These are phyloP conservation scores for Ostrea edulis DNA, from an alignment of 1,140 invertebrate species.

Conservation along the genomic window DNA sequence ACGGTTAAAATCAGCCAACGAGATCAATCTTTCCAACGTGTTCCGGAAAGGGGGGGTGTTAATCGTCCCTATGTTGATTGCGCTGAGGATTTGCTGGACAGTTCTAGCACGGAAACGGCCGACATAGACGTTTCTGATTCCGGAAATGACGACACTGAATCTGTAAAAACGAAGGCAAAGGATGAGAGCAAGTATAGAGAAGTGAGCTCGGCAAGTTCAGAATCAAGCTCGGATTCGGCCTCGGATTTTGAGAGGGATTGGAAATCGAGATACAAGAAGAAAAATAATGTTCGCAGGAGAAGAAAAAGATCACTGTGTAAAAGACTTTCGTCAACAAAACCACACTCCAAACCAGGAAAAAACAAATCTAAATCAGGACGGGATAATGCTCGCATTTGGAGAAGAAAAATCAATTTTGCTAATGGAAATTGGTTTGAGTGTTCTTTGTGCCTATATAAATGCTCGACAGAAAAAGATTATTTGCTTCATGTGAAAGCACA, in stretches of 20 bases:
- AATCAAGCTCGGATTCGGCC: constrained; percentile 6
- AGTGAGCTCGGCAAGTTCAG: not conserved
- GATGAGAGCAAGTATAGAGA: constrained; percentile 18
- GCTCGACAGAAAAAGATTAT: constrained; percentile 14
- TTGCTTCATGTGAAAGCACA: constrained; percentile 7
- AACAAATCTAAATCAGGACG: too few relatives aligned
- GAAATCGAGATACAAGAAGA: not conserved
- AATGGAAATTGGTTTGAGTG: constrained; percentile 48
- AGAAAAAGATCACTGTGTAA: not conserved
- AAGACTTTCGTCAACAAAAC: not conserved
- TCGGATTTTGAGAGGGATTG: constrained; percentile 1
- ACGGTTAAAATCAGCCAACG: not conserved
- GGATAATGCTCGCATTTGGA: not conserved
- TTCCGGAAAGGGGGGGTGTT: not conserved
- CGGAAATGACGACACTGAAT: not conserved
- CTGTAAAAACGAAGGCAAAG: not conserved
- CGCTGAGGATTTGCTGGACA: constrained; percentile 14
- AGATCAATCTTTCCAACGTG: not conserved
- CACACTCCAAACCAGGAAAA: not conserved
- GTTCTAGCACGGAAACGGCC: not conserved
- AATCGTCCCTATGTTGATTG: not conserved
- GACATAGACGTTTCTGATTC: not conserved
- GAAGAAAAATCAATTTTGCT: constrained; percentile 37
- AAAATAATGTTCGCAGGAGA: not conserved
- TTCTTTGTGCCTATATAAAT: constrained; percentile 42